Evolutionary conservation across 2,797 vertebrate species (phyloP), one percentile per base, ranked within the genome.

Genomic region (Alouatta caraya): DNA sequence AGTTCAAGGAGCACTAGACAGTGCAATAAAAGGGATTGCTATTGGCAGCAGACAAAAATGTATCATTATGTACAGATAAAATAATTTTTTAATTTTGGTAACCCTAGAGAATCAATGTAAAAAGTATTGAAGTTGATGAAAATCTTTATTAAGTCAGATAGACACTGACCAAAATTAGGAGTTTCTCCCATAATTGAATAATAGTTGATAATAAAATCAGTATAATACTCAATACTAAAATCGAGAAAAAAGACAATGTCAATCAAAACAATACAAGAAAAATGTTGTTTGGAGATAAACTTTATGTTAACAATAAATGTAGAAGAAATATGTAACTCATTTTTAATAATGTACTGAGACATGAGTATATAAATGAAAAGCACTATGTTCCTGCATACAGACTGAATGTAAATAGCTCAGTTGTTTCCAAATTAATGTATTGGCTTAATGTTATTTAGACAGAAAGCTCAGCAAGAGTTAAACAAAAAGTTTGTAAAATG

Each of bases 141-240:
- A 57, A 10, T 70, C 72, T 57, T 67, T 24, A 78, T 21, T 76
- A 76, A 94, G n/a, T 80, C 42, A 81, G 33, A 48, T 61, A 61
- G 22, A 50, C 80, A n/a, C 11, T 84, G 39, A 80, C 67, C 79
- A 87, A 95, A 57, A 86, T 44, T 59, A 72, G 28, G 44, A 61
- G 10, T 59, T 44, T 95, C 75, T 52, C 19, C 55, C 22, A 44
- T 48, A 73, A 59, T 73, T 80, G 12, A 61, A 0, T 52, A n/a
- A n/a, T 17, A 67, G 14, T 67, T 8, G 14, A 67, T 67, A 33
- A n/a, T 67, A 67, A 67, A 67, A n/a, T 67, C 61, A n/a, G 33
- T n/a, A 91, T 67, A 95, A 73, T 22, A 91, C 22, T 70, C 39
- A 59, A 30, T 94, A 70, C 17, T 46, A 90, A 84, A 90, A 94